Evolutionary conservation across 2,888 invertebrate species (phyloP), one percentile per base, ranked within the genome.

Genomic region (Papilio protenor): DNA sequence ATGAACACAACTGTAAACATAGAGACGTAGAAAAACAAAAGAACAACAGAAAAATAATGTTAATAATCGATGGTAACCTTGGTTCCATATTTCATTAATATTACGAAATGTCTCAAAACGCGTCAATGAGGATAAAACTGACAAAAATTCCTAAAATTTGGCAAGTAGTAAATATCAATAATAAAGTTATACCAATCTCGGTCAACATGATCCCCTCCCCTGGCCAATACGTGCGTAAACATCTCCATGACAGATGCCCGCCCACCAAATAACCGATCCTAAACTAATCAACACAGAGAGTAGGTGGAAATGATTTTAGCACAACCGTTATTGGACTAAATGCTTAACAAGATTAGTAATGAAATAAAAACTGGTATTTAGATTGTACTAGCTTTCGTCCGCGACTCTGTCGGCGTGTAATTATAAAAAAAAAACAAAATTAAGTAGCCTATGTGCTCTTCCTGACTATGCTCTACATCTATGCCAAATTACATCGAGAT

Each of bases 271-370:
- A 75, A 47, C 70, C 69, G 75, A 52, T 47, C 61, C 45, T 55
- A 64, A 75, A 75, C 61, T 71, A 72, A 75, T 78, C 52, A 61
- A 72, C 71, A 23, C 71, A 33, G 59, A 16, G 73, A 74, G 47
- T 57, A 64, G 55, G 52, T 64, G 77, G 40, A 47, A 27, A 52
- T 61, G 69, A 69, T 69, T 55, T 57, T 27, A 16, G 16, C 12
- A 71, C 40, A 55, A 18, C 61, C 47, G 73, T 73, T 45, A 45
- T 40, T 49, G 23, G 47, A 49, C n/a, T 18, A 1, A 14, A 21
- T 69, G 21, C n/a, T 45, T 45, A 69, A 27, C 64, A 64, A 40
- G 33, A 64, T 40, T 18, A 64, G 40, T 64, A 40, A 64, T 64
- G 10, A 49, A 49, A 70, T 47, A 70, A 70, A 69, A 70, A 64